Evolutionary conservation across 2,888 invertebrate species (phyloP).

Genomic region (Eugnorisma glareosa): DNA sequence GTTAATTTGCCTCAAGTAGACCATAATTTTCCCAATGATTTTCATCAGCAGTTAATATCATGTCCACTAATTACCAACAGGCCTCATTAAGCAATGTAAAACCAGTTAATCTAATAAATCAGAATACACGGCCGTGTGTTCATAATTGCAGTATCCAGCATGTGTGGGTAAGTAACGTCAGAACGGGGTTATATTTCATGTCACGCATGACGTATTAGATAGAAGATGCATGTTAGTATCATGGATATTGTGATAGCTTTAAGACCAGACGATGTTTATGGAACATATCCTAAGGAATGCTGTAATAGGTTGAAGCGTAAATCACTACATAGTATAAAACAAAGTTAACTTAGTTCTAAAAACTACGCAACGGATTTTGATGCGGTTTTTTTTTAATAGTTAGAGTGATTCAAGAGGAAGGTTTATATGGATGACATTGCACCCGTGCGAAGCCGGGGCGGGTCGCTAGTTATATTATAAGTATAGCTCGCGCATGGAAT

Average conservation of each 20-base stretch:
- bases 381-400: no score
- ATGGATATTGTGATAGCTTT: conserved; percentile 22
- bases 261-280: neutral
- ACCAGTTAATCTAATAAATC: conserved; percentile 46
- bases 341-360: no score
- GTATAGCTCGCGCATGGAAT: no score
- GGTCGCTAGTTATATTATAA: no score
- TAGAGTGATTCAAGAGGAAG: no score
- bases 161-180: conserved; percentile 42
- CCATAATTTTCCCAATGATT: neutral
- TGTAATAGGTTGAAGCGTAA: no score
- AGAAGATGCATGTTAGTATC: conserved; percentile 20
- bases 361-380: no score
- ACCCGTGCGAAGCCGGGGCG: no score
- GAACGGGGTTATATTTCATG: conserved; percentile 41
- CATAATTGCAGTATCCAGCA: conserved; percentile 23
- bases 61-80: conserved; percentile 24
- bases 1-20: neutral
- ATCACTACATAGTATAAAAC: no score
- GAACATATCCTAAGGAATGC: neutral
- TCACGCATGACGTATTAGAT: conserved; percentile 23
- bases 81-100: conserved; percentile 34
- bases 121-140: conserved; percentile 34
- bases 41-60: conserved; percentile 12
- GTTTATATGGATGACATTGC: no score